A percentile compares a stretch with the other conserved stretches of the same genome.
Conservation (phyloP, 2,797 vertebrate species). For the Dendrocincla tyrannina region DNA sequence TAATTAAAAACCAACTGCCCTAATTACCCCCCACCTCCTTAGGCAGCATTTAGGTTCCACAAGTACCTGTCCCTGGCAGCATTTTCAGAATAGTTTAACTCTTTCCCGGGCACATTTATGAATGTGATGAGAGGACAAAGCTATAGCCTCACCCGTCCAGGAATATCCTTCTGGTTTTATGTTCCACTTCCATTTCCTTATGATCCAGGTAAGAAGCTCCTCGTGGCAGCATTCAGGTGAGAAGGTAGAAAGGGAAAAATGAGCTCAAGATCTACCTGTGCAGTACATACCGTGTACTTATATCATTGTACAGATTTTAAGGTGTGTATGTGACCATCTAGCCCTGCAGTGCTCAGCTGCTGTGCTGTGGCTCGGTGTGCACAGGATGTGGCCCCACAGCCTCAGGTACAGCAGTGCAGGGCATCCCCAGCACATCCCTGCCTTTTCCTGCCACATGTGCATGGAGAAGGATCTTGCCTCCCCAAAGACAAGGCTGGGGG, state of each 20-base stretch:
- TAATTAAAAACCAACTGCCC: conserved; percentile 18
- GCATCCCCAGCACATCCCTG: not conserved
- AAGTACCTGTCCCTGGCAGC: not conserved
- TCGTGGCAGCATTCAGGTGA: not conserved
- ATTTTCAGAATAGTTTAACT: not conserved
- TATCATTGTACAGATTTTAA: not conserved
- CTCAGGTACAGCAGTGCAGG: not conserved
- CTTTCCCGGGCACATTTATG: not conserved
- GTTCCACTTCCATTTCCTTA: not conserved
- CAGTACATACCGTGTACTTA: rapidly evolving
- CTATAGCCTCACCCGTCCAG: not conserved
- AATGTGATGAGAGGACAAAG: not conserved
- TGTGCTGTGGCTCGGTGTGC: not conserved
- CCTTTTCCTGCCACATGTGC: rapidly evolving
- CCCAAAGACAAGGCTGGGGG: not conserved
- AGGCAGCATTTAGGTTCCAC: not conserved
- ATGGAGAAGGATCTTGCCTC: not conserved
- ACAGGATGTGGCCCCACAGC: rapidly evolving
- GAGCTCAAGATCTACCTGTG: not conserved
- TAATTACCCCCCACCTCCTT: conserved; percentile 19
- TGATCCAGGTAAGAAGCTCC: not conserved
- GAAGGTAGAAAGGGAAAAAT: not conserved
- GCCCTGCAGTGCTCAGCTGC: not conserved
- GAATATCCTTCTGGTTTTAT: not conserved
- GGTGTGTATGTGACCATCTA: not conserved